A percentile compares a stretch with the other conserved stretches of the same genome.
Conservation (phyloP, 2,113 vertebrate genomes). For the Ceyx melanurus region DNA sequence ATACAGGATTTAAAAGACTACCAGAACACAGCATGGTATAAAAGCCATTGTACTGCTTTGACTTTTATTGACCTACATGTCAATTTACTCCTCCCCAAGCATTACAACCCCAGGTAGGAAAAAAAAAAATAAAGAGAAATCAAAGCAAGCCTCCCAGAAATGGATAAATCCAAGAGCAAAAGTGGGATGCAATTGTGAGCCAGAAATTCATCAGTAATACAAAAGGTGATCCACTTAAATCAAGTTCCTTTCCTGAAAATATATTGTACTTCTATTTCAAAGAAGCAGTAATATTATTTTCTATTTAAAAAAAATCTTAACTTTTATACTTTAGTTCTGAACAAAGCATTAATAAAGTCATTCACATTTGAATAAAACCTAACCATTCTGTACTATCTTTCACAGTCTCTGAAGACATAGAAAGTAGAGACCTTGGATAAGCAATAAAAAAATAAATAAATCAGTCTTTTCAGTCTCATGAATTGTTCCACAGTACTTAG, state of each 20-base stretch:
- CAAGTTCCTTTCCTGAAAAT: neutral
- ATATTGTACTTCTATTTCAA: neutral
- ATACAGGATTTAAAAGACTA: neutral
- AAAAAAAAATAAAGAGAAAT: conserved; percentile 26
- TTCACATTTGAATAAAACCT: neutral
- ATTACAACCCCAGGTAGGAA: conserved; percentile 24
- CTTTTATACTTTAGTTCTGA: neutral
- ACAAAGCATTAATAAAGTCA: neutral
- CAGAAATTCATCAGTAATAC: neutral
- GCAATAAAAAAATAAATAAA: neutral
- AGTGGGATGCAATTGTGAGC: neutral
- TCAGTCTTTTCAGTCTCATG: neutral
- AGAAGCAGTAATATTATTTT: neutral
- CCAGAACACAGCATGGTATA: conserved; percentile 31
- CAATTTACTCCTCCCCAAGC: conserved; percentile 50
- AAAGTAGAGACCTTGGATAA: neutral
- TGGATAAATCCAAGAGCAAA: neutral
- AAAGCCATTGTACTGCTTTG: conserved; percentile 45
- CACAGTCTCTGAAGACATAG: neutral
- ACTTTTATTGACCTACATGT: conserved; percentile 46
- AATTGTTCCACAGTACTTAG: neutral
- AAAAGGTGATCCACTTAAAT: neutral
- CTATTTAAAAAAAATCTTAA: neutral
- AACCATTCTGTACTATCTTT: neutral
- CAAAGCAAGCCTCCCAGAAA: conserved; percentile 37